phyloP scores from a whole-genome alignment of 2,797 vertebrate genomes.

The Poecilia velifera region DNA sequence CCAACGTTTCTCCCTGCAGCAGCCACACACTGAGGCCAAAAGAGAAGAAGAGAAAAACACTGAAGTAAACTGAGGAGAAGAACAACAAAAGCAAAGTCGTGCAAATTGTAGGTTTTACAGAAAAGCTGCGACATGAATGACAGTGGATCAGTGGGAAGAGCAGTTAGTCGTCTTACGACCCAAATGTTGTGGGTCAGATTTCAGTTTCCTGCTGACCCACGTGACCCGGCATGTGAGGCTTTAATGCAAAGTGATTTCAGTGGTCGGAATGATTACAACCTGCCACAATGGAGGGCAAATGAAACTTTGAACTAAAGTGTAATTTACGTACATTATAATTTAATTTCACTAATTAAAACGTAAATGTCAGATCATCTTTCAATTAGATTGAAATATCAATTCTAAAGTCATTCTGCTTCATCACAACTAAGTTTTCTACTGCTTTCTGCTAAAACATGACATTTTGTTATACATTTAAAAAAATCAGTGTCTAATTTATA shows the following conservation, averaged over 20 bases:
- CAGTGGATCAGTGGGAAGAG: not conserved
- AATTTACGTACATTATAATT: too few relatives aligned
- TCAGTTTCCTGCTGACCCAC: not conserved
- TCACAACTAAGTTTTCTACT: not conserved
- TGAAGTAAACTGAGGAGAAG: not conserved
- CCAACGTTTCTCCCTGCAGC: not conserved
- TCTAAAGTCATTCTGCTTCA: not conserved
- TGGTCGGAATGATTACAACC: not conserved
- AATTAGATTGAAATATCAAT: slow-evolving; percentile 15
- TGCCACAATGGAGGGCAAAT: not conserved
- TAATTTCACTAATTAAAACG: not conserved
- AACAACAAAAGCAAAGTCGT: not conserved
- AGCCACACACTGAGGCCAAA: not conserved
- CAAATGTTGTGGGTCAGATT: not conserved
- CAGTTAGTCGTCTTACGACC: not conserved
- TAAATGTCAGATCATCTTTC: slow-evolving; percentile 1
- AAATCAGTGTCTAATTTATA: not conserved
- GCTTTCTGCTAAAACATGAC: not conserved
- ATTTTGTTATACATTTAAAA: not conserved
- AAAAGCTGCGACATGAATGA: not conserved
- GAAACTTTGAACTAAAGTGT: not conserved
- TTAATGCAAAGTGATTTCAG: not conserved
- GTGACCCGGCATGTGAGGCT: not conserved
- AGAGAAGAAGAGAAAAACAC: not conserved
- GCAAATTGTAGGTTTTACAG: not conserved